A percentile compares a stretch with the other conserved stretches of the same genome.
Conservation (phyloP, 2,113 vertebrate genomes). For the Phalacrocorax aristotelis region DNA sequence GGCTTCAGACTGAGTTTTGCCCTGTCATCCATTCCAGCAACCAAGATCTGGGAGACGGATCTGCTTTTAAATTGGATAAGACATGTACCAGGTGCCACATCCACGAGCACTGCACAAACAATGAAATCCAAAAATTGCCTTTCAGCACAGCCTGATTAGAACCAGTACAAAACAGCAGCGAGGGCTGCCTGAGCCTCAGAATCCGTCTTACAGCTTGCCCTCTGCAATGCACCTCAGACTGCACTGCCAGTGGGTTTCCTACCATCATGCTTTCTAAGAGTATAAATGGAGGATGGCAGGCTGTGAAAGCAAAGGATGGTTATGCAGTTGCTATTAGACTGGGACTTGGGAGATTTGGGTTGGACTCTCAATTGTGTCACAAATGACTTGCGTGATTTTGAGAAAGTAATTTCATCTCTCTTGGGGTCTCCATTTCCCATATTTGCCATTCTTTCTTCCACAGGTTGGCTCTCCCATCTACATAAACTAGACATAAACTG, state of each 20-base stretch:
- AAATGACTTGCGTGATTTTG: neutral
- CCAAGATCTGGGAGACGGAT: neutral
- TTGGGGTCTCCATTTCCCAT: neutral
- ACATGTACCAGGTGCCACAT: neutral
- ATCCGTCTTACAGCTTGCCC: neutral
- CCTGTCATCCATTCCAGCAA: neutral
- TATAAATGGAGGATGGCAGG: neutral
- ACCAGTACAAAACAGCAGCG: neutral
- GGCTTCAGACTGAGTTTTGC: neutral
- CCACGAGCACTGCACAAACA: neutral
- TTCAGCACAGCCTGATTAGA: conserved; percentile 13
- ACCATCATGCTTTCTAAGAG: neutral
- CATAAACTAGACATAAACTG: neutral
- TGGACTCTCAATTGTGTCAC: neutral
- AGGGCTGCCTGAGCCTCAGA: neutral
- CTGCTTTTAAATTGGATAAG: conserved; percentile 32
- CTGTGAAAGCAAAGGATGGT: neutral
- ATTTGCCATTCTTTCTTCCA: neutral
- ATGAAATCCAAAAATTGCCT: conserved; percentile 1
- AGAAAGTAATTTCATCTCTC: neutral
- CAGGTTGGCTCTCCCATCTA: neutral
- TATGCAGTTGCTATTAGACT: neutral
- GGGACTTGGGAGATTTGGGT: neutral
- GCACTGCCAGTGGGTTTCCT: neutral
- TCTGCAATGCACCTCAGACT: neutral